Base-by-base conservation (phyloP, 2,888 invertebrate species). In the Griposia aprilina region DNA sequence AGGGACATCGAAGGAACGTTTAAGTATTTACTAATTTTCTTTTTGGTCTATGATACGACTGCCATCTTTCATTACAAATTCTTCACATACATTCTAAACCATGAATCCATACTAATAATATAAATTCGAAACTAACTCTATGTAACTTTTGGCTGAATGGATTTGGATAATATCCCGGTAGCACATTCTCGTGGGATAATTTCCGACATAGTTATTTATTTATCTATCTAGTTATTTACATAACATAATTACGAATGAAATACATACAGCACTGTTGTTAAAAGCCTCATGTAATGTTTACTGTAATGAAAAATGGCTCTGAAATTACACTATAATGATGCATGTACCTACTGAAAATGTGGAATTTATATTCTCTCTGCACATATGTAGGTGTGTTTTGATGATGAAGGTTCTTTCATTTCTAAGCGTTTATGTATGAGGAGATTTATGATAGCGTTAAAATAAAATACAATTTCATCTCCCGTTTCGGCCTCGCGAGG, bases 381-480 rank as follows among this genome's bases (percentile, higher is more conserved):
- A 91, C 91, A 91, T 90, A 90, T 48, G 55, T 72, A 68, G 1
- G 30, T 36, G n/a, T 90, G 88, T 89, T 86, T 91, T 90, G 92
- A 94, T 90, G 92, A 92, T 90, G 91, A 92, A 93, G 91, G 92
- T 90, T 92, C 91, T 93, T 92, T 93, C 93, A 92, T 94, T 94
- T 94, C 93, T 93, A 91, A 92, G 91, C 93, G 88, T 36, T 36
- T 36, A 36, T 87, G 89, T 90, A 90, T 91, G 88, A 87, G 87
- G 90, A 94, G 95, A 96, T 96, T 96, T 96, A 96, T 94, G 94
- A 90, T 88, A 87, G 90, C 91, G 93, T 94, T 95, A 94, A 95
- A 95, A 94, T 95, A 95, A 95, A 96, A 96, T 95, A 96, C 94
- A 95, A 94, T 96, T 95, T 95, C 94, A 93, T 94, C 91, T 92